These are phyloP conservation scores for Drosophila watanabei DNA, from an alignment of 1,140 invertebrate species.

Conservation along the genomic window DNA sequence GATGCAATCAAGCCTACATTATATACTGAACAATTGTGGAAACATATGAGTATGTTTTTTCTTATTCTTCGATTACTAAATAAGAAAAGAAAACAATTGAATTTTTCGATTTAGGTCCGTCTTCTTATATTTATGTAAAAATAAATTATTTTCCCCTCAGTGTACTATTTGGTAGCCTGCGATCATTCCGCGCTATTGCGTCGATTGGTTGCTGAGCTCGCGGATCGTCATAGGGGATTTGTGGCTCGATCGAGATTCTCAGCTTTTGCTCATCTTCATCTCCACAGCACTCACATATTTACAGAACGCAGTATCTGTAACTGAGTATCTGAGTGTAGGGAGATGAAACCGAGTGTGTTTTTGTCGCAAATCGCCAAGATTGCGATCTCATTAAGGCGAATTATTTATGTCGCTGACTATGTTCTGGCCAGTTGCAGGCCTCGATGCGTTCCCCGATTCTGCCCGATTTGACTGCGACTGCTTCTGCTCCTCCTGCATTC, in stretches of 20 bases:
- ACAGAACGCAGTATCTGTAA: conserved; percentile 13
- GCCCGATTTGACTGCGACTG: conserved; percentile 33
- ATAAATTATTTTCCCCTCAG: neutral
- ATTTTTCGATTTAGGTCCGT: neutral
- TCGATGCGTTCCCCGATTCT: conserved; percentile 49
- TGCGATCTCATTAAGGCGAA: conserved; percentile 84
- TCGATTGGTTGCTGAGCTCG: conserved; percentile 41
- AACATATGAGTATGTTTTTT: no score
- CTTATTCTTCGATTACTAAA: neutral
- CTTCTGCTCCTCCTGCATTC: conserved; percentile 59
- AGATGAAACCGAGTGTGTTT: conserved; percentile 71
- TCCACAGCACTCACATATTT: conserved; percentile 27
- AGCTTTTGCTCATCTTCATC: conserved; percentile 76
- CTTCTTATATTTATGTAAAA: neutral
- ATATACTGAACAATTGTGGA: no score
- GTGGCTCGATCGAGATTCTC: conserved; percentile 60
- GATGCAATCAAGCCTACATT: no score
- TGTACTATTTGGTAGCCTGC: conserved; percentile 22
- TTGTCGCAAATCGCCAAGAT: conserved; percentile 79
- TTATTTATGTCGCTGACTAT: conserved; percentile 83
- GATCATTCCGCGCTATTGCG: conserved; percentile 26
- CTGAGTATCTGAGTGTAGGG: conserved; percentile 21
- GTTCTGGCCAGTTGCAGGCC: conserved; percentile 72
- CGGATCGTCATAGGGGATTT: conserved; percentile 73
- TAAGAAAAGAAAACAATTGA: neutral